Evolutionary conservation across 2,113 vertebrate genomes (phyloP), one percentile per base, ranked within the genome.

Genomic region (Bos javanicus): DNA sequence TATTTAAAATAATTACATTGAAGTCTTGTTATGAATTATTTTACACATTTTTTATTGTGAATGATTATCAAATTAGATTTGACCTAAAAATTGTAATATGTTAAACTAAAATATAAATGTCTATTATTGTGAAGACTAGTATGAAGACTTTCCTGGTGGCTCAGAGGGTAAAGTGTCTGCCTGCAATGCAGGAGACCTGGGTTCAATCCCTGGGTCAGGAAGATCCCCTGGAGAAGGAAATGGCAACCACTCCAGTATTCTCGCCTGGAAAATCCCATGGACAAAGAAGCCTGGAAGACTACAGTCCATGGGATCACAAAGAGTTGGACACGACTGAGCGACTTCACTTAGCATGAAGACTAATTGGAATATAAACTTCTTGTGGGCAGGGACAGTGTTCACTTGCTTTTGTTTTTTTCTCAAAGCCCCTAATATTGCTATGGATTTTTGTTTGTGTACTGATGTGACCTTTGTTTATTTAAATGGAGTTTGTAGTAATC

Each of bases 1-100:
- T 52, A 89, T 74, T 76, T 88, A 26, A 97, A 94, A 89, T 85
- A 92, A 76, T 81, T 93, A 84, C 92, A 48, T 87, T 52, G 39
- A 71, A 48, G 54, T 90, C n/a, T 94, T 48, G 15, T 89, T 87
- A 82, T 48, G 87, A 97, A 62, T 86, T 59, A 74, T 78, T 48
- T 82, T 78, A 67, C 28, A 83, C 30, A 46, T 62, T 83, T 96
- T 90, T 62, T 33, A n/a, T 85, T 91, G 21, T 59, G 43, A 83
- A 33, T 95, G 26, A 54, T 76, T 93, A 23, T 94, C 50, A 86
- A 78, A 33, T 90, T 39, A 39, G 6, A 62, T 91, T 91, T 82
- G 60, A 57, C 36, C 46, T 88, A n/a, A 84, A 91, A 80, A 48
- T 88, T 74, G 1, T 19, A 64, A 52, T 59, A 33, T n/a, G 7